A percentile compares a stretch with the other conserved stretches of the same genome.
Conservation (phyloP, 2,888 invertebrate species). For the Philereme transversata region DNA sequence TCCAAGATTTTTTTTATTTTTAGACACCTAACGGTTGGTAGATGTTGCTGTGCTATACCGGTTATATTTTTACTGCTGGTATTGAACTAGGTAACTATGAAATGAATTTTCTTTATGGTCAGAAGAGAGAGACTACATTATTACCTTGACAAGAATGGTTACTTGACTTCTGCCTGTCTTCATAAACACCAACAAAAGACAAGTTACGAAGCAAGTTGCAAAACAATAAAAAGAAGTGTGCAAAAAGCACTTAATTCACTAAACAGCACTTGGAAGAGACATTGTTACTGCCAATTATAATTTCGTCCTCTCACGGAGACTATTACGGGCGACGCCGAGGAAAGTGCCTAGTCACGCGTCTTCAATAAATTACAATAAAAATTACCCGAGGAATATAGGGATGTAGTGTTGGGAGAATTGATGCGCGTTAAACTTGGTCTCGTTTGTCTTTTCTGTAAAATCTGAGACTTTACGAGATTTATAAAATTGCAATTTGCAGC, state of each 20-base stretch:
- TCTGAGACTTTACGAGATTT: no score
- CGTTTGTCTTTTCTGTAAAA: not conserved
- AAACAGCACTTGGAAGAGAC: constrained; percentile 38
- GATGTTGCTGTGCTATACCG: no score
- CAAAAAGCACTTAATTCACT: constrained; percentile 37
- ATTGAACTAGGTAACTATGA: no score
- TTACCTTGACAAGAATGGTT: no score
- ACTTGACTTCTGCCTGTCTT: constrained; percentile 5
- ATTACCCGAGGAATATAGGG: constrained; percentile 62
- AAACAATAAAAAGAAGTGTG: constrained; percentile 22
- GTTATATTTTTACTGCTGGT: no score
- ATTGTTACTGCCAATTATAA: constrained; percentile 55
- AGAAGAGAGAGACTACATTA: no score
- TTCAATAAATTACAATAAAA: constrained; percentile 79
- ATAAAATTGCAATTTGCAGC: no score
- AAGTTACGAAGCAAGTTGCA: constrained; percentile 23
- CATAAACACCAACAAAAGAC: constrained; percentile 11
- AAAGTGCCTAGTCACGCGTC: constrained; percentile 76
- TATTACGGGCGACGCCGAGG: constrained; percentile 53
- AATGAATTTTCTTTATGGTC: no score
- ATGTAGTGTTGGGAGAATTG: constrained; percentile 36
- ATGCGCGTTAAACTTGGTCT: constrained; percentile 22
- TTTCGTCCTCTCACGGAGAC: constrained; percentile 52
- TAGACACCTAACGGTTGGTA: no score
- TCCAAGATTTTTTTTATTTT: no score